These are phyloP conservation scores for Nezara viridula DNA, from an alignment of 2,888 invertebrate genomes.

Conservation along the genomic window DNA sequence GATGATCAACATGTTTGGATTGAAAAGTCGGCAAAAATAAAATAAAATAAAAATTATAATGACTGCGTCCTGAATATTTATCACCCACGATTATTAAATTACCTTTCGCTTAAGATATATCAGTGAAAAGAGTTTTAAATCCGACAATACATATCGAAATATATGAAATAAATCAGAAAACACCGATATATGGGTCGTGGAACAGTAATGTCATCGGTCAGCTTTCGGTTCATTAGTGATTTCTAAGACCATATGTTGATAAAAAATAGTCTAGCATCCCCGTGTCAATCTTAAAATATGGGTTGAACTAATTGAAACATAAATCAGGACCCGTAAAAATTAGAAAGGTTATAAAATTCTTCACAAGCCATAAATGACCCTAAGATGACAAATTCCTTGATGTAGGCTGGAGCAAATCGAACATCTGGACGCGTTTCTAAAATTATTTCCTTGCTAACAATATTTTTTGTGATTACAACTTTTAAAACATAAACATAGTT, in stretches of 20 bases:
- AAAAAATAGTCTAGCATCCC: background rate
- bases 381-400: background rate
- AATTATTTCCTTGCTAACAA: background rate
- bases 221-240: background rate
- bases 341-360: background rate
- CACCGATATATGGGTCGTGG: background rate
- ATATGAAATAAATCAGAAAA: background rate
- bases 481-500: background rate
- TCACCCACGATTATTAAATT: no score
- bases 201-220: background rate
- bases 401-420: background rate
- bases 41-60: no score
- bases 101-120: no score
- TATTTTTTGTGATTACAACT: background rate
- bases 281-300: conserved; percentile 5
- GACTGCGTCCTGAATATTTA: no score
- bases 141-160: background rate
- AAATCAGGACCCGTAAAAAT: background rate
- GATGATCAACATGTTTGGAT: no score
- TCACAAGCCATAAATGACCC: background rate
- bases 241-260: background rate
- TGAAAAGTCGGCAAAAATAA: no score
- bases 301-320: background rate
- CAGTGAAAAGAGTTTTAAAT: no score
- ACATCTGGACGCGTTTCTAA: background rate